Base-by-base conservation (phyloP, 2,797 vertebrate genomes). In the Pseudochaenichthys georgianus region DNA sequence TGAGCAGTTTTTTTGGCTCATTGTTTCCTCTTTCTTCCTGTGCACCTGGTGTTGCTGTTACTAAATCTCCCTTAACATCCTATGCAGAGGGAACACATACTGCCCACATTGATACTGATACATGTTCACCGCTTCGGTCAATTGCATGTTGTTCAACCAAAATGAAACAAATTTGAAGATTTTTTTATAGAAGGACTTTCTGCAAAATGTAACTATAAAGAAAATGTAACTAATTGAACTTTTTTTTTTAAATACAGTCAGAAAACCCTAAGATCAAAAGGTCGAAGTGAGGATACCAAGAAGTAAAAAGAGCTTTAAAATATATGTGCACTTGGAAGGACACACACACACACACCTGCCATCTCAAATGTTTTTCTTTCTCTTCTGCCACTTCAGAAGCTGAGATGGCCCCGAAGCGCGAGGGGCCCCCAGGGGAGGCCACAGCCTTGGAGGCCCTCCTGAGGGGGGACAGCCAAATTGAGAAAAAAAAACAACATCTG, bases 381-480 rank as follows among this genome's bases (percentile, higher is more conserved):
- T 70, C 34, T 43, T 43, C 11, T 42, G 13, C 15, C 8, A n/a
- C 10, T 78, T 45, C 87, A 99, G 98, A 99, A 94, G 97, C 96
- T 15, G 98, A 99, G 83, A 90, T 98, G 87, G 96, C 97, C 73
- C 94, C 98, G 70, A 98, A 98, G 88, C 92, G 87, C 9, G 97
- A 99, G 78, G 96, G 95, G 0, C 95, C 96, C 74, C 94, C 96
- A 1, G 96, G 96, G 12, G 98, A 99, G 91, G 96, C 97, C 78
- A 98, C 97, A 57, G 97, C 98, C 11, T 81, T 99, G 91, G 98
- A 99, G 92, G 97, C 97, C 64, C 94, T 99, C 80, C 94, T 99
- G 63, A 96, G 97, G 28, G 96, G 95, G 3, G 98, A 98, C 78
- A 96, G 86, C 54, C 91, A 96, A 66, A 95, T 98, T 90, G 98